Conservation (phyloP, 2,888 invertebrate genomes). For the Tipula confusa region DNA sequence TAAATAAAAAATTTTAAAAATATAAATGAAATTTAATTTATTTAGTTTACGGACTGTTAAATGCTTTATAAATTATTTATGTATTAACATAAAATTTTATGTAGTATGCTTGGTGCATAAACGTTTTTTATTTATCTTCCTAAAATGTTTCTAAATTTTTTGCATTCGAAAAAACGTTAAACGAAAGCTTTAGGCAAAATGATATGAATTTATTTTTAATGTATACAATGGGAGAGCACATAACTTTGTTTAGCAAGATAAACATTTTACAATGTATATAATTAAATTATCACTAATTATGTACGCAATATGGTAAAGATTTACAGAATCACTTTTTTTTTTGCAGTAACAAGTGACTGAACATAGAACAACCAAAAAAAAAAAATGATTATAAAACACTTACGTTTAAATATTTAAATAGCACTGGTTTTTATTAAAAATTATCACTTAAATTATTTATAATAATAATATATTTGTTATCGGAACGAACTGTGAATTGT, state of each 20-base stretch:
- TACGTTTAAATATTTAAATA: slow-evolving; percentile 13
- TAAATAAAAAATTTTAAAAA: too few relatives aligned
- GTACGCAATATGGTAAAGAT: background rate
- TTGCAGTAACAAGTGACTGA: background rate
- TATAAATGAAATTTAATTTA: background rate
- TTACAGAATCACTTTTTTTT: background rate
- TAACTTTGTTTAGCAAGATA: background rate
- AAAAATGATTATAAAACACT: too few relatives aligned
- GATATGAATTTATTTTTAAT: background rate
- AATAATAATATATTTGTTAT: background rate
- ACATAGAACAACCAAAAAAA: too few relatives aligned
- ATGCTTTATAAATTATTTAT: background rate
- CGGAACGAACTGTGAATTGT: slow-evolving; percentile 20
- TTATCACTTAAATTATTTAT: background rate
- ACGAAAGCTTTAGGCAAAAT: background rate
- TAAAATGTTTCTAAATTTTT: too few relatives aligned
- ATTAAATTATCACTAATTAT: background rate
- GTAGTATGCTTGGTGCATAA: background rate
- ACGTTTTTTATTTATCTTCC: background rate
- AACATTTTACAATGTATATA: too few relatives aligned
- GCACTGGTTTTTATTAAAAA: background rate
- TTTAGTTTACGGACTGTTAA: background rate
- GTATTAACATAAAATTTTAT: background rate
- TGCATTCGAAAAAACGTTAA: background rate
- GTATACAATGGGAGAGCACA: background rate